Conservation (phyloP, 2,888 invertebrate species). For the Calliphora vomitoria region DNA sequence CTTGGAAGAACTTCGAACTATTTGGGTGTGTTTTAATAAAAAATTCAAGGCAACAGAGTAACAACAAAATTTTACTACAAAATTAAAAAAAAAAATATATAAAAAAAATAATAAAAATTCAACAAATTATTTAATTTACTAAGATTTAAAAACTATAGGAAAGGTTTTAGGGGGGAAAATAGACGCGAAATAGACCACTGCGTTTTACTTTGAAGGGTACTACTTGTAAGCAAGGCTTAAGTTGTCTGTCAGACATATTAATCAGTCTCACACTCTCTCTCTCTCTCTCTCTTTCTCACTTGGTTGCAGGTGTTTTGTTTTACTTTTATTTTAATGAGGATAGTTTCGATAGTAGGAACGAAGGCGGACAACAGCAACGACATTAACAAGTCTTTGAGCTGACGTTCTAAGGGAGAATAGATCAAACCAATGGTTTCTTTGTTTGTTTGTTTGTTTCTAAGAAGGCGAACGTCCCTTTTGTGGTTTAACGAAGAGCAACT, state of each 20-base stretch:
- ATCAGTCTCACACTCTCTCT: constrained; percentile 71
- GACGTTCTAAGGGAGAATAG: constrained; percentile 33
- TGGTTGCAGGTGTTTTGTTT: not conserved
- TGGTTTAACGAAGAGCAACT: constrained; percentile 35
- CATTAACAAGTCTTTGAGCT: constrained; percentile 40
- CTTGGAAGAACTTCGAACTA: constrained; percentile 71
- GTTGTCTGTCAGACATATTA: constrained; percentile 46
- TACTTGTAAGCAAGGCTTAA: constrained; percentile 9
- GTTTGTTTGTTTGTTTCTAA: not conserved
- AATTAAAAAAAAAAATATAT: constrained; percentile 49
- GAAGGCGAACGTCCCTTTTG: constrained; percentile 17
- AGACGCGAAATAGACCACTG: too few relatives aligned
- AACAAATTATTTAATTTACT: constrained; percentile 64
- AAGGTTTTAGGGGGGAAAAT: constrained; percentile 13
- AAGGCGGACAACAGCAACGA: constrained; percentile 35
- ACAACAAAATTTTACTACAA: constrained; percentile 67
- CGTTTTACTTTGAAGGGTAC: constrained; percentile 22
- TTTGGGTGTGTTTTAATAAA: constrained; percentile 39
- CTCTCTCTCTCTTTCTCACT: constrained; percentile 64
- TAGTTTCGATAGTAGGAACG: constrained; percentile 5
- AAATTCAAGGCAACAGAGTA: constrained; percentile 69
- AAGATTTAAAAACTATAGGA: constrained; percentile 58
- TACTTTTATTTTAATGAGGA: not conserved
- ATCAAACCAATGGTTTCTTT: constrained; percentile 18
- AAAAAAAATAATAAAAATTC: constrained; percentile 10